Evolutionary conservation across 2,888 invertebrate species (phyloP), one percentile per base, ranked within the genome.

Genomic region (Mongoloraphidia duomilia): DNA sequence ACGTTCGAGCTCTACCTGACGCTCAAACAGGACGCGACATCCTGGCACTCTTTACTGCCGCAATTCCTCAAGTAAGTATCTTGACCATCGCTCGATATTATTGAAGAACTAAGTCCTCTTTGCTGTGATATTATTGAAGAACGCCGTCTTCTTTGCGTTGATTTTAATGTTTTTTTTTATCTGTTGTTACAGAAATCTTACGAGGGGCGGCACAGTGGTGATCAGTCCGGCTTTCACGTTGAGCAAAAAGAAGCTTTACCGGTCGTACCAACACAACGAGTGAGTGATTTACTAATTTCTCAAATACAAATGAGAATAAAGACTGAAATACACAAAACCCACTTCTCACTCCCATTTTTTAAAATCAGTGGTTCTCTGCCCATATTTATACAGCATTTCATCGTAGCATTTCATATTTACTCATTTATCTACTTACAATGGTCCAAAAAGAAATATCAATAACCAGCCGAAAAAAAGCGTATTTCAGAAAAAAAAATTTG

Each of bases 1-100:
- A 93, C 92, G 53, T 93, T 92, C 67, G 92, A 93, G 70, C 76
- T 93, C 60, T 86, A 85, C 69, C 74, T 93, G 56, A 91, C 88
- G 46, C 75, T 93, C 58, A 86, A 86, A 66, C 90, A 90, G 65
- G 87, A 89, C 63, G 79, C 82, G 53, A 82, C 85, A 59, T 83
- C 86, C 63, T 92, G 92, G 92, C 85, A 84, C 58, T 82, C 84
- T 60, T 76, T 85, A 64, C 73, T 92, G 69, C 88, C 89, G 67
- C 89, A 90, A 69, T 86, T 92, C 70, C 76, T 92, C 69, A 89
- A 88, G 89, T 89, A 70, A 84, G 86, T 80, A 56, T 56, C 50
- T 12, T 35, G 26, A 26, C 26, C 26, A 26, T 26, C 26, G 26
- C 6, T 26, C 6, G 26, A 26, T 26, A 1, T 26, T 26, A 6